Conservation (phyloP, 2,888 invertebrate species). For the Zonitis immaculata region DNA sequence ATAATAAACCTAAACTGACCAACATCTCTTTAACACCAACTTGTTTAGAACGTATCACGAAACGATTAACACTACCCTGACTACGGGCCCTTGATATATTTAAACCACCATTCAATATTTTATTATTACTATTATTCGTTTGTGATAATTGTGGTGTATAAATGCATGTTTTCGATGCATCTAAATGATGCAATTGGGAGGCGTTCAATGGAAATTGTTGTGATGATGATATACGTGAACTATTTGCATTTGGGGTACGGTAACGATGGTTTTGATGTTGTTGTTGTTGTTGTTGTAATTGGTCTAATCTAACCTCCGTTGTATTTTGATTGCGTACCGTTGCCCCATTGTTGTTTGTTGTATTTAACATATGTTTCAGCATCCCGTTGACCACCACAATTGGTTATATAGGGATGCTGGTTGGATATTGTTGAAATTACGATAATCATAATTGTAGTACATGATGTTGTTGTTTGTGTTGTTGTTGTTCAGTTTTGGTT, state of each 20-base stretch:
- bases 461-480: too few relatives aligned
- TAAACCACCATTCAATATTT: slow-evolving; percentile 53
- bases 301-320: background rate
- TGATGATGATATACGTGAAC: slow-evolving; percentile 36
- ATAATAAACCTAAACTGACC: slow-evolving; percentile 78
- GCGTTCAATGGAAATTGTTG: slow-evolving; percentile 64
- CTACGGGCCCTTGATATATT: slow-evolving; percentile 56
- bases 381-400: slow-evolving; percentile 42
- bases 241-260: slow-evolving; percentile 40
- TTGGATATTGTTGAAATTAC: background rate
- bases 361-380: slow-evolving; percentile 67
- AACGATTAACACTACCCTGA: slow-evolving; percentile 43
- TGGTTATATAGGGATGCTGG: background rate
- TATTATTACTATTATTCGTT: slow-evolving; percentile 35
- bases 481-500: background rate
- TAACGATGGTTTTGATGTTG: slow-evolving; percentile 34
- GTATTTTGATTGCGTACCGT: background rate
- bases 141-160: background rate
- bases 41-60: slow-evolving; percentile 50
- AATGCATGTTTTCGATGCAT: slow-evolving; percentile 18
- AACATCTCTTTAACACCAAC: slow-evolving; percentile 72
- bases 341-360: slow-evolving; percentile 25
- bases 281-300: slow-evolving; percentile 20
- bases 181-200: slow-evolving; percentile 59
- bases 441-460: background rate